Conservation (phyloP, 2,888 invertebrate species). For the Amorpha juglandis region DNA sequence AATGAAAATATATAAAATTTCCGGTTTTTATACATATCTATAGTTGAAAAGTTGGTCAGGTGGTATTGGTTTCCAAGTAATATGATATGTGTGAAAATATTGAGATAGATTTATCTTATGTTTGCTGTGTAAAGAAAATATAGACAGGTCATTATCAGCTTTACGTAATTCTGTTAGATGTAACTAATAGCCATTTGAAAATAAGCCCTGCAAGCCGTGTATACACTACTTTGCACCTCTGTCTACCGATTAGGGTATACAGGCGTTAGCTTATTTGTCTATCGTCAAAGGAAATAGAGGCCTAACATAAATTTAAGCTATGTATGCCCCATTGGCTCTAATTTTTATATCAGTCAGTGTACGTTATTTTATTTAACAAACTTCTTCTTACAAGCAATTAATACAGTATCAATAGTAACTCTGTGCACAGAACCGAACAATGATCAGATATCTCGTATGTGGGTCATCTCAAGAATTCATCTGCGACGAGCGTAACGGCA, state of each 20-base stretch:
- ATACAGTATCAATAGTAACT: slow-evolving; percentile 1
- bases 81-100: neutral
- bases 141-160: neutral
- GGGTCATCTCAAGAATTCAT: slow-evolving; percentile 28
- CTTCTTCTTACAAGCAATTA: no score
- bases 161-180: neutral
- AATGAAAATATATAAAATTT: slow-evolving; percentile 26
- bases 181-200: no score
- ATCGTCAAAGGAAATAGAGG: no score
- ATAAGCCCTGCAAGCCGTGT: no score
- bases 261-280: no score
- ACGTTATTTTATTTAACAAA: neutral
- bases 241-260: no score
- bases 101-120: neutral
- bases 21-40: slow-evolving; percentile 24
- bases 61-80: neutral
- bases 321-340: neutral
- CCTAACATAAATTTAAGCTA: no score
- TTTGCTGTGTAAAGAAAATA: neutral
- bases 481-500: slow-evolving; percentile 32
- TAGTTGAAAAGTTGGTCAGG: slow-evolving; percentile 15
- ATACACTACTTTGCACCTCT: no score
- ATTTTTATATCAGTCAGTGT: neutral
- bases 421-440: slow-evolving; percentile 20
- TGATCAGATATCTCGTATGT: slow-evolving; percentile 27